Evolutionary conservation across 2,888 invertebrate genomes (phyloP), one percentile per base, ranked within the genome.

Genomic region (Melipona bicolor): DNA sequence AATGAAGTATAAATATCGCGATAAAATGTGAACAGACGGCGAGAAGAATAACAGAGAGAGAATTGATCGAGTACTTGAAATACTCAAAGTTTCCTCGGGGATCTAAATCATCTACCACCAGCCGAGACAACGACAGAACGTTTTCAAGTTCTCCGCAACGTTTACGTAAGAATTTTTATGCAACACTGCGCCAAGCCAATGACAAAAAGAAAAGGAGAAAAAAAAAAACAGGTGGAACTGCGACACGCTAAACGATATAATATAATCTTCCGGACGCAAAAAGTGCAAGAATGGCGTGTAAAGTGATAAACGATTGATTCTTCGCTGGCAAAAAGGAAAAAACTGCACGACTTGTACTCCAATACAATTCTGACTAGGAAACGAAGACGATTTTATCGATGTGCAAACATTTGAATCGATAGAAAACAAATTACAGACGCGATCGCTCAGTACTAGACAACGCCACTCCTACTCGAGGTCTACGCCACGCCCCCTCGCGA

Each of bases 161-260:
- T 69, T 80, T 80, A 67, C 77, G 70, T 77, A 80, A 80, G 70
- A 50, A 77, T 71, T 67, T 70, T 77, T 81, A 81, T 62, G n/a
- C 65, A 77, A 77, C 65, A 11, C 32, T 50, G 59, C 27, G 49
- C 49, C 61, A 36, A 21, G 21, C 19, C 21, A 27, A 59, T 19
- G 52, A 56, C 32, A 56, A 17, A 36, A 49, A 27, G 49, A 27
- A 21, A 3, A n/a, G 64, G 15, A 43, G 24, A 11, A 9, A 19
- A 9, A 19, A 17, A 27, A 9, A 19, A 21, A 6, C 36, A 6
- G 19, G 54, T 2, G 19, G 11, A 4, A 62, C 6, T 11, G 9
- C 17, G 19, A 32, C 17, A 64, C 3, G 2, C n/a, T 56, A n/a
- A 56, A 56, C 56, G 56, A 56, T n/a, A 13, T 21, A n/a, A 59